Evolutionary conservation across 2,888 invertebrate genomes (phyloP), one percentile per base, ranked within the genome.

Genomic region (Aelia acuminata): DNA sequence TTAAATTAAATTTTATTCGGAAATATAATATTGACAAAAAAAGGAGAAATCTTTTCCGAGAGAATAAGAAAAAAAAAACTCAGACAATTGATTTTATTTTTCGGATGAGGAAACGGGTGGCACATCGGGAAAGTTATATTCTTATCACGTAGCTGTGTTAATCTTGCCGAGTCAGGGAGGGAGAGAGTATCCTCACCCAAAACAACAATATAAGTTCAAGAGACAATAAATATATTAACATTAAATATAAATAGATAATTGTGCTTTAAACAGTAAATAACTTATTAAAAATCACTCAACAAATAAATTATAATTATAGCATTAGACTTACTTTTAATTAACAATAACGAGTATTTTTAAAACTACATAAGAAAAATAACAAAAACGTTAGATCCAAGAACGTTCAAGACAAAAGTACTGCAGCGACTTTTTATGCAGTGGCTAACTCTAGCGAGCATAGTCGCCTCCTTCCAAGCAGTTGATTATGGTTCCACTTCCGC

Each of bases 121-220:
- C 57, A 57, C 57, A 26, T 57, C 57, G 22, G 35, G 39, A 39
- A 75, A 75, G 75, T 39, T 35, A 75, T 75, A 75, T 75, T 75
- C 75, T 22, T 39, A 75, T 75, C 75, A 75, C 75, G 75, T 75
- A 75, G 31, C 75, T 39, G 10, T 20, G 75, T 20, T 39, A 75
- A 75, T 75, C 39, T 39, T 75, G 75, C 26, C 0, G 13, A 57
- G 57, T 35, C 35, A 70, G 70, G 18, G 70, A 39, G 43, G 70
- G 31, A 70, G 70, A 3, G 35, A 39, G 70, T 31, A 18, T 31
- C 31, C 18, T 70, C 20, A 3, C 15, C 39, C 70, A 70, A 35
- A 70, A 70, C 70, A 35, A 39, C 70, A 31, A 70, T 70, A 70
- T 35, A 70, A 53, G 53, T 8, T n/a, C n/a, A n/a, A n/a, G n/a